phyloP scores from a whole-genome alignment of 1,140 invertebrate species.

The Geopemphigus sp. region DNA sequence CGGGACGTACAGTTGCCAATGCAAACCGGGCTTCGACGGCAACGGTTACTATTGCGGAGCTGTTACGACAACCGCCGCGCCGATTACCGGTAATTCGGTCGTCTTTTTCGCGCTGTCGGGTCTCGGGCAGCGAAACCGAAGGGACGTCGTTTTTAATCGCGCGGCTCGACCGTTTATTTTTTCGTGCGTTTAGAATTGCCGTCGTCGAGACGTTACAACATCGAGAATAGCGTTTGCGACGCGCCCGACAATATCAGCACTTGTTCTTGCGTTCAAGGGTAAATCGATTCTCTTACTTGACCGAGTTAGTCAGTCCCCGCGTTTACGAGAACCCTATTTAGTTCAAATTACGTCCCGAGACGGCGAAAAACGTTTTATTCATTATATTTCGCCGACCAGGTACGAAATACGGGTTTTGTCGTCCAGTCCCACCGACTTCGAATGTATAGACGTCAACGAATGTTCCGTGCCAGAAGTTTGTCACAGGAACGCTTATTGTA shows the following conservation, averaged over 20 bases:
- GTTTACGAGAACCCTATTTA: too few species aligned
- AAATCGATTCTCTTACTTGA: not conserved
- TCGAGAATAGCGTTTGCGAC: conserved; percentile 19
- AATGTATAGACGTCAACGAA: conserved; percentile 73
- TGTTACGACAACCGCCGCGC: conserved; percentile 50
- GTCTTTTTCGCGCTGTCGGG: too few species aligned
- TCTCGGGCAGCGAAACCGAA: too few species aligned
- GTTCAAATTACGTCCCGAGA: too few species aligned
- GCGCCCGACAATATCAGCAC: conserved; percentile 30
- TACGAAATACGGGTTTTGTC: conserved; percentile 49
- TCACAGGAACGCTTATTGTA: conserved; percentile 58
- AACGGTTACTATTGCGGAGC: conserved; percentile 59
- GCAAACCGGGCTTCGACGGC: conserved; percentile 64
- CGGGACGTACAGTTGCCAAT: conserved; percentile 75
- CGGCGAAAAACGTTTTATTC: too few species aligned
- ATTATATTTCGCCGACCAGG: not conserved
- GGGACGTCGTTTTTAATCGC: too few species aligned
- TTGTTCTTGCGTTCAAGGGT: conserved; percentile 29
- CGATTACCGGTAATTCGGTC: conserved; percentile 43
- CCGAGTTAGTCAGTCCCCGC: too few species aligned
- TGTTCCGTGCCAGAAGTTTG: conserved; percentile 60
- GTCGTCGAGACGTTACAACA: not conserved
- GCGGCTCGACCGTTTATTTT: too few species aligned
- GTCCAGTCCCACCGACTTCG: conserved; percentile 22
- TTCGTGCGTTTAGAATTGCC: too few species aligned